These are phyloP conservation scores for Conomelus anceps DNA, from an alignment of 2,888 invertebrate genomes.

Conservation along the genomic window DNA sequence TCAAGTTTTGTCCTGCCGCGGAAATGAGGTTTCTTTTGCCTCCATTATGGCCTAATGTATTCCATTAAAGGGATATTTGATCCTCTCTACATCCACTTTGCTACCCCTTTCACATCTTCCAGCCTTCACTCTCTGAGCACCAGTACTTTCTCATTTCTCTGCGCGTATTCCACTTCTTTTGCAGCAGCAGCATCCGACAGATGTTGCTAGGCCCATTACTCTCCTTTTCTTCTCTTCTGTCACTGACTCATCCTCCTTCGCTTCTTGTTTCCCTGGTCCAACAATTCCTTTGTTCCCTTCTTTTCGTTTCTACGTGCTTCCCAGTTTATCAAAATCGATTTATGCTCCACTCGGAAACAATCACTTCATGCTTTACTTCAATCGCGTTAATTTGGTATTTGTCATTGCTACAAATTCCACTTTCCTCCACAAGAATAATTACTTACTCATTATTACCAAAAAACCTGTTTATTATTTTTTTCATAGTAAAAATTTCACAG, in stretches of 20 bases:
- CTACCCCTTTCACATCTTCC: slow-evolving; percentile 1
- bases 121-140: neutral
- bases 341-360: neutral
- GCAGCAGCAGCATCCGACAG: neutral
- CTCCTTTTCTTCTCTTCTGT: neutral
- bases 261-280: neutral
- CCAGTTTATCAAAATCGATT: neutral
- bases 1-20: slow-evolving; percentile 12
- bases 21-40: slow-evolving; percentile 14
- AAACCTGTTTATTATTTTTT: no score
- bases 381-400: neutral
- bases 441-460: no score
- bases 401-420: no score
- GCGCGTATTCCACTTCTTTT: neutral
- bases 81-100: slow-evolving; percentile 9
- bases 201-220: neutral
- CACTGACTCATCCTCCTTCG: neutral
- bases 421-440: no score
- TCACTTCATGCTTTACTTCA: neutral
- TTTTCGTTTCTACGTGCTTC: neutral
- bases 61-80: slow-evolving; percentile 13
- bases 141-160: neutral
- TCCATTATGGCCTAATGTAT: slow-evolving; percentile 13
- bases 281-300: neutral
- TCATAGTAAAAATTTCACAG: no score